Conservation (phyloP, 2,113 vertebrate genomes). For the Cercopithecus mona region DNA sequence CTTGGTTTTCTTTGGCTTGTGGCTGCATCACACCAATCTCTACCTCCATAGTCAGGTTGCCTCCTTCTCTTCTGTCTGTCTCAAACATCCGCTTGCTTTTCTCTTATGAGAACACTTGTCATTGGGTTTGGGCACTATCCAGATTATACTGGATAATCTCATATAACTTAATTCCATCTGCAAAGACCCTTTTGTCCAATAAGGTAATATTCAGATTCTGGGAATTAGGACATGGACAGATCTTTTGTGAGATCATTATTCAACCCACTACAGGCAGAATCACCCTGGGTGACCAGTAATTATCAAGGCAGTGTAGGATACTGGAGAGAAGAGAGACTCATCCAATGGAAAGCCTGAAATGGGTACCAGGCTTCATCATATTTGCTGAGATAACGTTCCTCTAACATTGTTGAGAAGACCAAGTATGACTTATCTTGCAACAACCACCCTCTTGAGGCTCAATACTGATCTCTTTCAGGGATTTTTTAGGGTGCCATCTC, state of each 20-base stretch:
- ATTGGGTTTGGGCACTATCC: not conserved
- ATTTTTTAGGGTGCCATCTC: not conserved
- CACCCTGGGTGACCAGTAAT: not conserved
- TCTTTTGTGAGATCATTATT: not conserved
- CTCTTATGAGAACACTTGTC: not conserved
- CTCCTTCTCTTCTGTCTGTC: not conserved
- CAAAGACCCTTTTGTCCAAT: constrained; percentile 2
- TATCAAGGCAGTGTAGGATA: not conserved
- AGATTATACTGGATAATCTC: not conserved
- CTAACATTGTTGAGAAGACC: not conserved
- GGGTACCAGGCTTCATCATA: not conserved
- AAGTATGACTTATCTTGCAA: not conserved
- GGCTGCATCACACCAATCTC: not conserved
- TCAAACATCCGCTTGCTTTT: not conserved
- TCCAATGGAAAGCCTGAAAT: not conserved
- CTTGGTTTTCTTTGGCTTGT: not conserved
- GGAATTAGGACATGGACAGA: not conserved
- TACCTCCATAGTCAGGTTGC: not conserved
- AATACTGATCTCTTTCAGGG: not conserved
- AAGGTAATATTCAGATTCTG: not conserved
- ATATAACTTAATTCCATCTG: not conserved
- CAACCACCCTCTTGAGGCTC: not conserved
- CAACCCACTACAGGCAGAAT: not conserved
- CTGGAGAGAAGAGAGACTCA: not conserved
- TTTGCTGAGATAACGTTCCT: not conserved